phyloP scores from a whole-genome alignment of 2,113 vertebrate genomes.

The Dasypus novemcinctus region DNA sequence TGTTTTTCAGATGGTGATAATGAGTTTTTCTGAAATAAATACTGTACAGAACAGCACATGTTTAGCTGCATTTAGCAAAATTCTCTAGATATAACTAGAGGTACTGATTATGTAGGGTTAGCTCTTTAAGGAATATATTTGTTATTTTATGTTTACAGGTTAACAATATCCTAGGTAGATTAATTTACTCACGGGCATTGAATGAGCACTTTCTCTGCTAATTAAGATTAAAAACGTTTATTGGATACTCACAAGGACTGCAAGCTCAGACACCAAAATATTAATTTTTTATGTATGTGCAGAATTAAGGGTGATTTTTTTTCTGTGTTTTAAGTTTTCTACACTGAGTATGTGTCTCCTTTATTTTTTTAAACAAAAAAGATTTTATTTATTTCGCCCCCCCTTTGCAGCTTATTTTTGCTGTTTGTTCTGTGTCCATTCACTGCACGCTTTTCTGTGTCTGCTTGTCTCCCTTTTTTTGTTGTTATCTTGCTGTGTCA shows the following conservation, averaged over 20 bases:
- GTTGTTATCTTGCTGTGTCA: too few relatives aligned
- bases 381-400: too few relatives aligned
- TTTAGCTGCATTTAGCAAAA: neutral
- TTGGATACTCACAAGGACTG: neutral
- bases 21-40: neutral
- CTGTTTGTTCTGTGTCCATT: too few relatives aligned
- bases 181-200: neutral
- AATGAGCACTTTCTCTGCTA: neutral
- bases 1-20: neutral
- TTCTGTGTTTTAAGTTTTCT: neutral
- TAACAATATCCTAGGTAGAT: neutral
- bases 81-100: neutral
- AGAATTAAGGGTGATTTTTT: neutral
- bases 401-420: too few relatives aligned
- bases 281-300: neutral
- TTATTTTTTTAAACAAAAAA: too few relatives aligned
- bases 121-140: neutral
- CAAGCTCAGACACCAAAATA: neutral
- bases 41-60: neutral
- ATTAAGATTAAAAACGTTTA: slow-evolving; percentile 8
- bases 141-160: neutral
- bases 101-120: neutral
- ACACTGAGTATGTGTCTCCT: neutral
- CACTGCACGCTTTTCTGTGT: too few relatives aligned
- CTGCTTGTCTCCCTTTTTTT: too few relatives aligned